Base-by-base conservation (phyloP, 2,797 vertebrate species). In the Tapera naevia region DNA sequence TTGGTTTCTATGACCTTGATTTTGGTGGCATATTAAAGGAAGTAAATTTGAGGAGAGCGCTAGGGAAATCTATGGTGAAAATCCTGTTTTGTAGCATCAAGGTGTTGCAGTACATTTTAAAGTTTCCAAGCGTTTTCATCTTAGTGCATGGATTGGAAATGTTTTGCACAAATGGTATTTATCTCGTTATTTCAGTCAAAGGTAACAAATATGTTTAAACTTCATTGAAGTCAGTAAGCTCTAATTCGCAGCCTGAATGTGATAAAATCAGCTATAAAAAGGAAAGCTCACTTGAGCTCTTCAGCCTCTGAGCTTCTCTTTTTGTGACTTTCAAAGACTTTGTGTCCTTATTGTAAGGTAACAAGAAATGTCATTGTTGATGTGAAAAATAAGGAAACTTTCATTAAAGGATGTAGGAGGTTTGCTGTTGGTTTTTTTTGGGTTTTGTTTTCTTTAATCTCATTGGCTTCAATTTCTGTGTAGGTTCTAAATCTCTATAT, bases 1-100 rank as follows among this genome's bases (percentile, higher is more conserved):
- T 95, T 94, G 86, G 66, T 97, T 95, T 95, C 54, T 91, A 88
- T 95, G 93, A 79, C 73, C 81, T 97, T 92, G 83, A 96, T 97
- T 97, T 97, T 96, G 91, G 90, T 94, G 91, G 73, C 85, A 91
- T 91, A 79, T 83, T 96, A 93, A 93, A 93, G 93, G 93, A 95
- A 97, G 88, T 71, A 95, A 96, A 95, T 94, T 89, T 95, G 88
- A 97, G 82, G 92, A 96, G 66, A 64, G 18, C 39, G 28, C 35
- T 66, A 53, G 41, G 37, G 71, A 74, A 74, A 35, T 76, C 41
- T 25, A 6, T 80, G 60, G 16, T 43, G 57, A 82, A 87, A 57
- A 56, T 86, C n/a, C 60, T 84, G 17, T 82, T 88, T 6, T 3
- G 70, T 24, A 60, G n/a, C 65, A 79, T 74, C 35, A 67, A 50